These are phyloP conservation scores for Centropristis striata DNA, from an alignment of 2,113 vertebrate species.

Conservation along the genomic window DNA sequence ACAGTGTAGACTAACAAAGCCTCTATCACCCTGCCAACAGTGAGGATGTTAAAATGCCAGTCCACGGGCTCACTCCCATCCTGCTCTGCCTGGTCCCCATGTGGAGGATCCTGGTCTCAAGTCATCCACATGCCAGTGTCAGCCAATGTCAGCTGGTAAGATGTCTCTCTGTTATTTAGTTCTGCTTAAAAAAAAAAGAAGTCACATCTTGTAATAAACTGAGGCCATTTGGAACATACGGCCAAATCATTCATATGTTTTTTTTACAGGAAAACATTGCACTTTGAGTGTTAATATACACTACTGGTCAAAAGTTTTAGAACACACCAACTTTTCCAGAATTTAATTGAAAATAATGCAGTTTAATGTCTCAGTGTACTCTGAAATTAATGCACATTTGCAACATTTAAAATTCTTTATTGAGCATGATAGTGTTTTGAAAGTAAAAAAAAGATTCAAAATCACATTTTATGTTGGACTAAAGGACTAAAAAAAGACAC, in stretches of 20 bases:
- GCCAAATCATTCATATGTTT: not conserved
- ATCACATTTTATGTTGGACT: too few relatives aligned
- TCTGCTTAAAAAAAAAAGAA: too few relatives aligned
- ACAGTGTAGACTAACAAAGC: too few relatives aligned
- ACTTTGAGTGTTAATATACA: not conserved
- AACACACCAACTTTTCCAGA: too few relatives aligned
- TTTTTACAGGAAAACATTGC: not conserved
- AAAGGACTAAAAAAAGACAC: too few relatives aligned
- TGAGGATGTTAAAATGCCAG: conserved; percentile 84
- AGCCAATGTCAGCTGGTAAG: conserved; percentile 80
- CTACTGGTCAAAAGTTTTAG: too few relatives aligned
- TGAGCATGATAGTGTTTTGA: too few relatives aligned
- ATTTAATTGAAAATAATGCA: too few relatives aligned
- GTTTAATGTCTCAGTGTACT: too few relatives aligned
- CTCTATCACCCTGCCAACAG: conserved; percentile 61
- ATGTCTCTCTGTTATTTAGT: not conserved
- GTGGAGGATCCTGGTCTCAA: conserved; percentile 56
- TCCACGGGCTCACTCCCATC: conserved; percentile 62
- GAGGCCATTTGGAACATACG: not conserved
- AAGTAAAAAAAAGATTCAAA: too few relatives aligned
- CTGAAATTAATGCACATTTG: too few relatives aligned
- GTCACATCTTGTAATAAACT: not conserved
- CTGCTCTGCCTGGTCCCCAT: conserved; percentile 64
- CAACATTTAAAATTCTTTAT: too few relatives aligned
- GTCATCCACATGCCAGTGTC: conserved; percentile 70